Percentiles rank a stretch among this genome's conserved stretches.
Evolutionary conservation across 2,113 vertebrate species (phyloP).

Genomic region (Aepyceros melampus): DNA sequence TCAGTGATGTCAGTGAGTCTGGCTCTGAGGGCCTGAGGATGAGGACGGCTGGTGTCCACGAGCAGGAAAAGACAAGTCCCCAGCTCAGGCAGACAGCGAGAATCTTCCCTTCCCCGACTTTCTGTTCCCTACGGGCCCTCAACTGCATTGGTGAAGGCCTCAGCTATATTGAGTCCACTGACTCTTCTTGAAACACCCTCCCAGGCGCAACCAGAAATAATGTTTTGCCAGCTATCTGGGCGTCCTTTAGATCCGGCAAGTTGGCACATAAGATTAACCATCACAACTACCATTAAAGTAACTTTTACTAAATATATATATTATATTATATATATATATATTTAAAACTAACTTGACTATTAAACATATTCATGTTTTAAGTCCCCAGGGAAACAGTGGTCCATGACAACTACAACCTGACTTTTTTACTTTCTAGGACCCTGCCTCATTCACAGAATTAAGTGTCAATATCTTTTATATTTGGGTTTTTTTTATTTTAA

Average conservation of each 20-base stretch:
- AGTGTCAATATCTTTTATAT: neutral
- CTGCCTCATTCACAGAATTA: neutral
- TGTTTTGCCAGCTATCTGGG: neutral
- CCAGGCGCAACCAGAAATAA: neutral
- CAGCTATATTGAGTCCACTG: accelerated
- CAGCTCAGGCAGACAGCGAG: neutral
- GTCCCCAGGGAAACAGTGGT: neutral
- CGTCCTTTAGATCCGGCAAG: neutral
- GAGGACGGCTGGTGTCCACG: accelerated
- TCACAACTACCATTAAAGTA: neutral
- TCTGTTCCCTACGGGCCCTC: neutral
- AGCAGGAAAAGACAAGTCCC: neutral
- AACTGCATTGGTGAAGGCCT: neutral
- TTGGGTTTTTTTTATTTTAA: neutral
- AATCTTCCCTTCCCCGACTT: neutral
- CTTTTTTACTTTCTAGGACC: too few species aligned
- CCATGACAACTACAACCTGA: neutral
- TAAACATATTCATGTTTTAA: neutral
- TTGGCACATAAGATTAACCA: neutral
- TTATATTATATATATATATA: neutral
- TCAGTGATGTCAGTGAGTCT: neutral
- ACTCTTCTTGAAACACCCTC: neutral
- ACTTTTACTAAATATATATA: neutral
- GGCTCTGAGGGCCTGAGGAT: neutral
- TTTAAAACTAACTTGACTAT: neutral